A percentile compares a stretch with the other conserved stretches of the same genome.
Evolutionary conservation across 2,113 vertebrate genomes (phyloP).

Genomic region (Pangasianodon hypophthalmus): DNA sequence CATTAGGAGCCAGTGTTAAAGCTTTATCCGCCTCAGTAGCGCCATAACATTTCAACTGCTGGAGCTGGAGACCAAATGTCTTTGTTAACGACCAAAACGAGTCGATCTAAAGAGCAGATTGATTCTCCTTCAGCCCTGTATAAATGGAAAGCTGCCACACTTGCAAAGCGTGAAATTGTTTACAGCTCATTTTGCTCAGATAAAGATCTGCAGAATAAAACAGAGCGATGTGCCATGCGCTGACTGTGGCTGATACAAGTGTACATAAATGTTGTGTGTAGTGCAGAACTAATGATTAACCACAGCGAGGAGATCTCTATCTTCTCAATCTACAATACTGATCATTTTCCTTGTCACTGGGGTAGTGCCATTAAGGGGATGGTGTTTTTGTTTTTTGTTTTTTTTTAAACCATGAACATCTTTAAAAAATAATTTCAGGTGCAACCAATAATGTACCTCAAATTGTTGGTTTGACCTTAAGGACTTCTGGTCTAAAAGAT

Average conservation of each 20-base stretch:
- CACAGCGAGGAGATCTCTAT: constrained; percentile 3
- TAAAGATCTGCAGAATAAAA: constrained; percentile 67
- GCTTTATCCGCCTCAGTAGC: background rate
- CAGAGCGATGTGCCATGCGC: constrained; percentile 46
- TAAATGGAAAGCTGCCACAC: constrained; percentile 51
- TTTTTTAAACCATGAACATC: background rate
- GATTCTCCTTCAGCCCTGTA: constrained; percentile 46
- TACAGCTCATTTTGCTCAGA: constrained; percentile 67
- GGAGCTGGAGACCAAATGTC: background rate
- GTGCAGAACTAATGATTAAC: constrained; percentile 29
- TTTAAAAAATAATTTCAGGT: background rate
- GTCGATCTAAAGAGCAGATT: constrained; percentile 14
- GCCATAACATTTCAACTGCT: background rate
- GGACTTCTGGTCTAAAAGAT: background rate
- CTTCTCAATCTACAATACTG: background rate
- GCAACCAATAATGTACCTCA: background rate
- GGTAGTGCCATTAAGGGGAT: background rate
- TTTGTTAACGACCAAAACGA: background rate
- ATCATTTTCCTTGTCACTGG: background rate
- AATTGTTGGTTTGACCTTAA: background rate
- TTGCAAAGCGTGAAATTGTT: constrained; percentile 66
- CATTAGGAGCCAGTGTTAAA: background rate
- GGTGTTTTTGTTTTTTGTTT: background rate
- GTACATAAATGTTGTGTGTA: constrained; percentile 25
- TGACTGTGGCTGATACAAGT: constrained; percentile 19